phyloP scores from a whole-genome alignment of 2,888 invertebrate genomes.

The Lasioglossum villosulum region DNA sequence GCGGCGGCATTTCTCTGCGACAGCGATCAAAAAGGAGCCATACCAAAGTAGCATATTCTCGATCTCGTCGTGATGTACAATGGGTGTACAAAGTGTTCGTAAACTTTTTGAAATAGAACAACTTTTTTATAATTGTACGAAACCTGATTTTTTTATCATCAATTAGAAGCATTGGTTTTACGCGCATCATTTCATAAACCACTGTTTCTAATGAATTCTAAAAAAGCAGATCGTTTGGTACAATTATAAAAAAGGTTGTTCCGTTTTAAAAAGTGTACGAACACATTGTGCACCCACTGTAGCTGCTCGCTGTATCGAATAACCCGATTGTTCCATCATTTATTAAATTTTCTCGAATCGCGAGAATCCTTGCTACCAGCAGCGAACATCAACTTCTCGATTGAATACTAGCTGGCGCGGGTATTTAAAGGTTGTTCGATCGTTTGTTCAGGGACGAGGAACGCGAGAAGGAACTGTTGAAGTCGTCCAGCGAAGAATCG shows the following conservation, averaged over 20 bases:
- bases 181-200: no score
- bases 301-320: background rate
- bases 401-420: background rate
- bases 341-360: background rate
- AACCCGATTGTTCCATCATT: no score
- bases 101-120: no score
- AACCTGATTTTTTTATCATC: no score
- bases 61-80: background rate
- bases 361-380: background rate
- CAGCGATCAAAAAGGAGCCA: background rate
- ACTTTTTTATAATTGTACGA: no score
- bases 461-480: slow-evolving; percentile 87
- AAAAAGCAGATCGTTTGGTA: no score
- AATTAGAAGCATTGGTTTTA: no score
- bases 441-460: slow-evolving; percentile 87
- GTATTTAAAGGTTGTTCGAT: background rate
- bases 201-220: no score
- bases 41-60: background rate
- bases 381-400: slow-evolving; percentile 2
- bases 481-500: slow-evolving; percentile 88
- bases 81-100: no score
- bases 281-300: no score
- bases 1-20: background rate
- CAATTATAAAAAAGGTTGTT: no score
- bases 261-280: no score